Base-by-base conservation (phyloP, 2,888 invertebrate genomes). In the Odontocerum albicorne region DNA sequence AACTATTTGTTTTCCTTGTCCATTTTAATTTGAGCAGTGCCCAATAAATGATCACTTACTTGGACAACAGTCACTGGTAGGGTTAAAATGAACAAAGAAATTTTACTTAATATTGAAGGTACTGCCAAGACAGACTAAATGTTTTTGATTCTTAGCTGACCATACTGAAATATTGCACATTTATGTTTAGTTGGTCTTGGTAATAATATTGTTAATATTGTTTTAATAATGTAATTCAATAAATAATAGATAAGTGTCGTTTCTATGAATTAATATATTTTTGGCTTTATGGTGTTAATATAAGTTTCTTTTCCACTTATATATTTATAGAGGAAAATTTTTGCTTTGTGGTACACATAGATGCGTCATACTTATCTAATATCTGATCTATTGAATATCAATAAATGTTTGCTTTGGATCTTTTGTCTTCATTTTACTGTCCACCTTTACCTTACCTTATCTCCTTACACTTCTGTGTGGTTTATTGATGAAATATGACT, bases 51-150 rank as follows among this genome's bases (percentile, higher is more conserved):
- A n/a, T n/a, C n/a, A n/a, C n/a, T 27, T 31, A 27, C 20, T 33
- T n/a, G 12, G 8, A n/a, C n/a, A n/a, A n/a, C n/a, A 17, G 49
- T 42, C 58, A 59, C 56, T 60, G 57, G 31, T 47, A 31, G 38
- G 47, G 57, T 60, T 60, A 60, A 57, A 57, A 60, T 60, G 60
- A 50, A 43, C 57, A 60, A 57, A 39, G 59, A 54, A 59, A 55
- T 38, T 43, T 45, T 19, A 39, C 36, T 36, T 51, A 51, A 42
- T 38, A 45, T 54, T 36, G 17, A 27, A 40, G 31, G 77, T 76
- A 77, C 76, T 75, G 77, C 78, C 77, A 77, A 77, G 78, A 77
- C 77, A 74, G 69, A 77, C 77, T 77, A 77, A 77, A 77, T 76
- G 73, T 70, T 68, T 64, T 40, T 67, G 65, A 67, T 66, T 69